A percentile compares a stretch with the other conserved stretches of the same genome.
Evolutionary conservation across 64 coral and sea anemone species (phyloP).

Genomic region (Actinia equina): DNA sequence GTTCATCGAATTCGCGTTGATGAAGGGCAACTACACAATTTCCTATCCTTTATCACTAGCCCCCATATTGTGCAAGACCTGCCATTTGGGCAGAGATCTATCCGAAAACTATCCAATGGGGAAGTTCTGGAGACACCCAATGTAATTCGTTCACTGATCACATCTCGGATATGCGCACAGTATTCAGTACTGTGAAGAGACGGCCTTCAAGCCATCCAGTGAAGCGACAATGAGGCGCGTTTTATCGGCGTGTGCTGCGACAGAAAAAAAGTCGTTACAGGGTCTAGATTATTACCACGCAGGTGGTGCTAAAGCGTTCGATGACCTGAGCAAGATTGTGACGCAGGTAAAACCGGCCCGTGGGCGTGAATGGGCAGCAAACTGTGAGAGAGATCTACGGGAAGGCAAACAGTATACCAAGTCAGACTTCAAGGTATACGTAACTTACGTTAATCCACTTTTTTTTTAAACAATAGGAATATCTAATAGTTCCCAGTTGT

Average conservation of each 20-base stretch:
- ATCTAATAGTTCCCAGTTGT: too few relatives aligned
- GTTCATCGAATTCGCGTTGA: too few relatives aligned
- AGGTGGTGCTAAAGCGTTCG: constrained; percentile 15
- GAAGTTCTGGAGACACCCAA: too few relatives aligned
- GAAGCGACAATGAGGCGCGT: constrained; percentile 7
- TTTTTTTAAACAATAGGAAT: not conserved
- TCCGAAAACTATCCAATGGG: too few relatives aligned
- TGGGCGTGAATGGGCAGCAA: not conserved
- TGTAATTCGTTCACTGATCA: too few relatives aligned
- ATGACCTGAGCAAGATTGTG: not conserved
- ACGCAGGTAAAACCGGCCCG: not conserved
- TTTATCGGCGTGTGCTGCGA: constrained; percentile 12
- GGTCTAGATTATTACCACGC: not conserved
- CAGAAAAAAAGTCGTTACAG: not conserved
- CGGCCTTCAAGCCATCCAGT: constrained; percentile 1
- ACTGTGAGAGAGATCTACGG: not conserved
- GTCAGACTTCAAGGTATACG: constrained; percentile 24
- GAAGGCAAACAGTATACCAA: constrained; percentile 13
- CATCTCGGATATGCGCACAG: too few relatives aligned
- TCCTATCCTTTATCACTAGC: too few relatives aligned
- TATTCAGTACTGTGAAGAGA: too few relatives aligned
- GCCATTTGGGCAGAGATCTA: too few relatives aligned
- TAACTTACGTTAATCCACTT: not conserved
- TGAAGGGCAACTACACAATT: too few relatives aligned
- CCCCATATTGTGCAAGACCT: too few relatives aligned